Evolutionary conservation across 2,113 vertebrate species (phyloP), one percentile per base, ranked within the genome.

Genomic region (Caretta caretta): DNA sequence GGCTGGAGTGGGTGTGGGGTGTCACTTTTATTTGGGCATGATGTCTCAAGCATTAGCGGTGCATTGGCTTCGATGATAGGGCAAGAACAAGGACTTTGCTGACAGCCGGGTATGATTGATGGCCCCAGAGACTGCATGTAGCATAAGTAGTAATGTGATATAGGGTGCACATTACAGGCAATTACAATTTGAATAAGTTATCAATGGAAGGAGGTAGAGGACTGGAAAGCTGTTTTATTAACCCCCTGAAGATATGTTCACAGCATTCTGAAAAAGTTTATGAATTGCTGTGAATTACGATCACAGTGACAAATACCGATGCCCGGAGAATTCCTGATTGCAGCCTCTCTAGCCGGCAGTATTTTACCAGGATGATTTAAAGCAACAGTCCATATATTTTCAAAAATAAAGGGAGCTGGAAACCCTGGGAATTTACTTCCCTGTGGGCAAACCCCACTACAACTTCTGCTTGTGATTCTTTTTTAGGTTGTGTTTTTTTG

Each of bases 141-240:
- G 87, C 94, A 2, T 75, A 95, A 97, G 95, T 4, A 87, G 92
- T 97, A 94, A 92, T 91, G 93, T 97, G 97, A 98, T 98, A 31
- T 20, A 98, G 96, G 93, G 87, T 91, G 53, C 90, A 84, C 90
- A 94, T 97, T 97, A 96, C 27, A 78, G 95, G 96, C 96, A 98
- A 98, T 98, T 98, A 97, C 96, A 91, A 93, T 98, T 98, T 98
- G 97, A 98, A 96, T 98, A 98, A 95, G 92, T 97, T 98, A 97
- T 97, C 96, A 95, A 59, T 92, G 93, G 92, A 97, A 96, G 83
- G 92, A 97, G 89, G 90, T 85, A 86, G 83, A 95, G 90, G 90
- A 90, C 84, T 91, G 91, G 95, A 97, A 97, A 97, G 93, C 93
- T 96, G 97, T 92, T 97, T 98, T 98, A 98, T 98, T 98, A 98